Conservation (phyloP, 37 sponge, comb jelly and placozoan species). For the Bolinopsis microptera region DNA sequence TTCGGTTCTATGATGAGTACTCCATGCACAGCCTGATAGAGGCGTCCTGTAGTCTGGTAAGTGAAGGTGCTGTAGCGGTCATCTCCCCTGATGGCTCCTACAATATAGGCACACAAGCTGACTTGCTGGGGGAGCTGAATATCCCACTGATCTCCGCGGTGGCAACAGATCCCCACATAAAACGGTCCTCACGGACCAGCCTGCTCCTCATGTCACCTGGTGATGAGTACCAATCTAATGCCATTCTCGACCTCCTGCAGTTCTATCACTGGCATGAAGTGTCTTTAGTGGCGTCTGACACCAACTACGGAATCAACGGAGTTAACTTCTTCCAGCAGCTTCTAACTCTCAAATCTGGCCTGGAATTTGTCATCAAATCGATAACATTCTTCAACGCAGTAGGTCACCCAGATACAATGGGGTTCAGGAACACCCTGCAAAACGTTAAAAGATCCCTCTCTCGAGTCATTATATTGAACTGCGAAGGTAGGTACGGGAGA, state of each 20-base stretch:
- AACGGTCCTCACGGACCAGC: background rate
- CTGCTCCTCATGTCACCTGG: background rate
- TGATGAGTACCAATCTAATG: background rate
- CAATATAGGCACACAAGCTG: background rate
- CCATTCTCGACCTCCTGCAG: background rate
- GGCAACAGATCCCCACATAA: background rate
- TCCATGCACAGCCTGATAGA: background rate
- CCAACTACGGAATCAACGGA: background rate
- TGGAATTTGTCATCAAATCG: background rate
- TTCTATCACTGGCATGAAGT: constrained; percentile 15
- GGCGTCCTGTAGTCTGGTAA: background rate
- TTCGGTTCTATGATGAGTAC: background rate
- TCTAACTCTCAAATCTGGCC: background rate
- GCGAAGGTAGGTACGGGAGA: background rate
- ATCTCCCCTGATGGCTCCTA: constrained; percentile 26
- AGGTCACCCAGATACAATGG: background rate
- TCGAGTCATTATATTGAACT: background rate
- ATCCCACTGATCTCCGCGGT: background rate
- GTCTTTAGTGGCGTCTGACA: constrained; percentile 3
- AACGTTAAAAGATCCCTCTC: background rate
- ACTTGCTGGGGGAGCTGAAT: background rate
- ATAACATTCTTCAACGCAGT: background rate
- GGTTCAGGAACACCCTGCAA: background rate
- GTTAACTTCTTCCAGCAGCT: background rate
- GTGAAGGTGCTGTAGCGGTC: background rate